These are phyloP conservation scores for Ganaspis sp. DNA, from an alignment of 1,140 invertebrate genomes.

Conservation along the genomic window DNA sequence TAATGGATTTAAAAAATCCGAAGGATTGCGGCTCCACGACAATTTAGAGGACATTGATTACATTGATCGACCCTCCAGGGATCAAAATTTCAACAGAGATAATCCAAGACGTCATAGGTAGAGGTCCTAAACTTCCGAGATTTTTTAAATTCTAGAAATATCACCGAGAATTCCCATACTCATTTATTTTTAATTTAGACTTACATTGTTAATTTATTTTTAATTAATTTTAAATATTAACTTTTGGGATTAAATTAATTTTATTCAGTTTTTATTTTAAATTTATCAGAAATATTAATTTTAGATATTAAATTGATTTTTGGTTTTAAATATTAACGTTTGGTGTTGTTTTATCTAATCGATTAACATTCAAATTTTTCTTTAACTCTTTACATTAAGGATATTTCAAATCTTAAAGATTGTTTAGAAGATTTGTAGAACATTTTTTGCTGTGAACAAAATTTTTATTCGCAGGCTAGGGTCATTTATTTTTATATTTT, in stretches of 20 bases:
- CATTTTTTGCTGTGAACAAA: too few relatives aligned
- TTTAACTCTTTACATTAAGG: neutral
- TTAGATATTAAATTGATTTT: too few relatives aligned
- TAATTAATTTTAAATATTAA: neutral
- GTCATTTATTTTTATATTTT: conserved; percentile 28
- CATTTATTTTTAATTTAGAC: neutral
- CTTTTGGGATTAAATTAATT: neutral
- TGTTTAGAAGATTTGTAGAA: too few relatives aligned
- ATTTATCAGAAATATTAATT: too few relatives aligned
- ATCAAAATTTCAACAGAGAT: conserved; percentile 26
- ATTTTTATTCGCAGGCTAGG: too few relatives aligned
- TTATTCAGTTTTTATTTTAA: neutral
- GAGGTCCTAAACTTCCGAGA: neutral
- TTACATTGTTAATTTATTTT: too few relatives aligned
- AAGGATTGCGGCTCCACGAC: conserved; percentile 4
- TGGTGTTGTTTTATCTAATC: too few relatives aligned
- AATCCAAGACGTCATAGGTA: conserved; percentile 12
- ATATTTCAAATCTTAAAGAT: neutral
- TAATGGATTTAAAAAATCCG: conserved; percentile 25
- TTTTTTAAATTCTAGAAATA: conserved; percentile 8
- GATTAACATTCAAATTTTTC: too few relatives aligned
- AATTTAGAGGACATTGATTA: conserved; percentile 52
- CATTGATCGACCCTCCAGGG: conserved; percentile 41
- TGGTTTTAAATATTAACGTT: too few relatives aligned
- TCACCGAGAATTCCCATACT: conserved; percentile 20